Percentiles rank a stretch among this genome's conserved stretches.
phyloP scores from a whole-genome alignment of 2,113 vertebrate species.

The Sporophila hypoxantha region DNA sequence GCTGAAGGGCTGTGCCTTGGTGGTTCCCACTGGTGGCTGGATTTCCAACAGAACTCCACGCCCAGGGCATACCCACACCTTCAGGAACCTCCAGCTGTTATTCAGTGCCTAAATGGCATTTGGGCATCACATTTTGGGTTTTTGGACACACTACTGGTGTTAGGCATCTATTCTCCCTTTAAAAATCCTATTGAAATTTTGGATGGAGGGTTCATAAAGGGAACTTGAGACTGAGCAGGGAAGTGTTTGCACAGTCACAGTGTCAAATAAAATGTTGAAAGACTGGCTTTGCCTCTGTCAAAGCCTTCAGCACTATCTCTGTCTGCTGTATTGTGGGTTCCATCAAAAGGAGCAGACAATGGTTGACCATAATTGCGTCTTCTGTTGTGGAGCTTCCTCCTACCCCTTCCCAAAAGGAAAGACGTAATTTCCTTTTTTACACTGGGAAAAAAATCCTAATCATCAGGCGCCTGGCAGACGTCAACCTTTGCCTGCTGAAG shows the following conservation, averaged over 20 bases:
- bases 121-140: neutral
- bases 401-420: neutral
- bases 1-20: neutral
- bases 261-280: neutral
- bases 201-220: neutral
- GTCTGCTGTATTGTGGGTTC: neutral
- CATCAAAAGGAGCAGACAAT: neutral
- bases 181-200: neutral
- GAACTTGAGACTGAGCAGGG: neutral
- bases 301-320: neutral
- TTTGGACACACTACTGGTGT: neutral
- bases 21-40: neutral
- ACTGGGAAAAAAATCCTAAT: slow-evolving; percentile 16
- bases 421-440: neutral
- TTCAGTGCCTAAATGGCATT: neutral
- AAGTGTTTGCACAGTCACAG: neutral
- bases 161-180: too few relatives aligned
- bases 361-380: neutral
- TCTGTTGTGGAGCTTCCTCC: neutral
- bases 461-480: neutral
- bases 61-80: neutral
- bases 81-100: neutral
- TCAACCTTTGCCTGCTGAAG: neutral
- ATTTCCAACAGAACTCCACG: neutral
- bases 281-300: neutral